Evolutionary conservation across 2,113 vertebrate species (phyloP).

Genomic region (Redunca redunca): DNA sequence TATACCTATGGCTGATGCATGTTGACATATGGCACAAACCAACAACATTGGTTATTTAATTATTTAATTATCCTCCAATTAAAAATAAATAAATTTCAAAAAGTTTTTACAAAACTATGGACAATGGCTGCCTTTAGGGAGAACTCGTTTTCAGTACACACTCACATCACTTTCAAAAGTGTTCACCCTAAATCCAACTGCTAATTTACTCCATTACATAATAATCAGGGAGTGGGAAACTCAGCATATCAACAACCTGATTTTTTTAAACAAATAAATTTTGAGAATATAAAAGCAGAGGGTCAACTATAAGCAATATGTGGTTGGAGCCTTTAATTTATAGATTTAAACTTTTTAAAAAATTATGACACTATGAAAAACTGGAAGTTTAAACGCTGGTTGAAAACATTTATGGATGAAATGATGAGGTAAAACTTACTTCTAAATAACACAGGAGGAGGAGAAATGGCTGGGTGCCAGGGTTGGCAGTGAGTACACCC

Average conservation of each 20-base stretch:
- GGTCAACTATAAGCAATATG: neutral
- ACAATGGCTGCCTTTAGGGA: neutral
- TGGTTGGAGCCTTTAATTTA: neutral
- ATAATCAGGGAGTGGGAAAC: neutral
- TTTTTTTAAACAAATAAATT: neutral
- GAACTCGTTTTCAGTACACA: neutral
- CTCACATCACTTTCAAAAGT: neutral
- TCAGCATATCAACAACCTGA: neutral
- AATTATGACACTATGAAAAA: neutral
- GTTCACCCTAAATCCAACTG: neutral
- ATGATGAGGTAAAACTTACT: neutral
- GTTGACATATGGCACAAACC: neutral
- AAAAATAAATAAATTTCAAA: neutral
- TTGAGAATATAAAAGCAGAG: neutral
- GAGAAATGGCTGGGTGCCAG: neutral
- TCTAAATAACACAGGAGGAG: neutral
- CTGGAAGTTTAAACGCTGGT: neutral
- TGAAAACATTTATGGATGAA: neutral
- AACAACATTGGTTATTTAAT: neutral
- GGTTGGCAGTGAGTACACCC: neutral
- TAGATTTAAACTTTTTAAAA: neutral
- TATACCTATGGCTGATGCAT: neutral
- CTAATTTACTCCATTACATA: neutral
- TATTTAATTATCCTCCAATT: neutral
- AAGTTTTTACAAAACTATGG: neutral